Base-by-base conservation (phyloP, 2,797 vertebrate species). In the Eremophila alpestris region DNA sequence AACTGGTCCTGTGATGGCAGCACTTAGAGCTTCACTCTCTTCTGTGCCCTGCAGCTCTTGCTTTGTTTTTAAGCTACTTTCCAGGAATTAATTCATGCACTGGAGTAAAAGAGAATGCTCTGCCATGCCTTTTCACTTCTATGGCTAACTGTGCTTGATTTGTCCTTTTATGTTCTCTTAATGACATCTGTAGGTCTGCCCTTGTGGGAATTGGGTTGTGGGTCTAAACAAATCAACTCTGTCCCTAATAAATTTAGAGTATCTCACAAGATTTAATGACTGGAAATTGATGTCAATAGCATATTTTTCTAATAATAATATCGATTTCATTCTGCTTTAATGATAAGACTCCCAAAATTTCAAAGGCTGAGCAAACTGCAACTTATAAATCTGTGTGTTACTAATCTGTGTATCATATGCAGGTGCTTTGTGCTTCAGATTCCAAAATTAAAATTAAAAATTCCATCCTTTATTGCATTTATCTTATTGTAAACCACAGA, bases 261-360 rank as follows among this genome's bases (percentile, higher is more conserved):
- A 60, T 32, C 9, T 79, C 74, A 67, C 41, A 67, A 73, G 63
- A 77, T 63, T 86, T 82, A 87, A 81, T 69, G 48, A 63, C 45
- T 76, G 17, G 29, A 88, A 80, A 76, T 22, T 88, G 10, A 93
- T 67, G 16, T 56, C 20, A 70, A 6, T 60, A 9, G 32, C 21
- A 63, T 81, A 49, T 87, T 87, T 95, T 95, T 90, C 67, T 70
- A 90, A 64, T 77, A 67, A 69, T 22, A 81, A 56, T 87, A 90
- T 64, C 84, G 70, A 94, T 96, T 90, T 84, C 14, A 52, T 17
- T 63, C 46, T 71, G 16, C 11, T 75, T 20, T 71, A 91, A 81
- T 84, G 24, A 58, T 64, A 88, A 68, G 20, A n/a, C 23, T 59
- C 60, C 30, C 45, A 76, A 79, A 87, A 82, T 70, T 84, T 84